Conservation (phyloP, 2,888 invertebrate genomes). For the Chirona hameri region DNA sequence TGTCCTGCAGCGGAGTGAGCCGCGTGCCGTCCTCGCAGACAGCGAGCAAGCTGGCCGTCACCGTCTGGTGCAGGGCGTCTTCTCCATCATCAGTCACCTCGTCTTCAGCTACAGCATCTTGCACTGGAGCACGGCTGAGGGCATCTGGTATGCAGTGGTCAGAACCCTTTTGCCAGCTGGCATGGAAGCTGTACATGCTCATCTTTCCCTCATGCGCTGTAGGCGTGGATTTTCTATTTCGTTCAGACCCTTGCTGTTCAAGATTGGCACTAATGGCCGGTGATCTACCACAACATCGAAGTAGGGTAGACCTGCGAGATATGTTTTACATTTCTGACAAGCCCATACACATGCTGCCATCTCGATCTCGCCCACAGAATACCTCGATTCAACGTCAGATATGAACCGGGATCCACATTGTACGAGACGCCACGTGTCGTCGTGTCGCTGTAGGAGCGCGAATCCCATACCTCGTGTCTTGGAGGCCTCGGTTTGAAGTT, state of each 20-base stretch:
- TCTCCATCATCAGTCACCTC: not conserved
- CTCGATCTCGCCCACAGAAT: not conserved
- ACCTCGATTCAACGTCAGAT: not conserved
- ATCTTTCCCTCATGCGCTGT: not conserved
- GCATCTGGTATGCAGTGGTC: not conserved
- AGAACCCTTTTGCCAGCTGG: not conserved
- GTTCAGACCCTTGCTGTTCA: not conserved
- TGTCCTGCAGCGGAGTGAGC: not conserved
- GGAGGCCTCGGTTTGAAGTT: not conserved
- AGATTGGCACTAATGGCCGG: not conserved
- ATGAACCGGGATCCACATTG: not conserved
- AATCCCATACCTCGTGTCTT: not conserved
- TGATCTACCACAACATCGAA: not conserved
- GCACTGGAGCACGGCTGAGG: not conserved
- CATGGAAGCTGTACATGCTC: not conserved
- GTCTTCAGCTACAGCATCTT: not conserved
- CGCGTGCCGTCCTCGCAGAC: not conserved
- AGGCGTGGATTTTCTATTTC: not conserved
- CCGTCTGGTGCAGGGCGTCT: not conserved
- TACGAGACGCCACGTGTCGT: not conserved
- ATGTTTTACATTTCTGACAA: not conserved
- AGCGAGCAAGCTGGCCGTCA: not conserved
- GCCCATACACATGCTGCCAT: not conserved
- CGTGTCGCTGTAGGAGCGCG: not conserved
- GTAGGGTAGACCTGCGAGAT: not conserved